Conservation (phyloP, 1,140 invertebrate genomes). For the Globodera rostochiensis region DNA sequence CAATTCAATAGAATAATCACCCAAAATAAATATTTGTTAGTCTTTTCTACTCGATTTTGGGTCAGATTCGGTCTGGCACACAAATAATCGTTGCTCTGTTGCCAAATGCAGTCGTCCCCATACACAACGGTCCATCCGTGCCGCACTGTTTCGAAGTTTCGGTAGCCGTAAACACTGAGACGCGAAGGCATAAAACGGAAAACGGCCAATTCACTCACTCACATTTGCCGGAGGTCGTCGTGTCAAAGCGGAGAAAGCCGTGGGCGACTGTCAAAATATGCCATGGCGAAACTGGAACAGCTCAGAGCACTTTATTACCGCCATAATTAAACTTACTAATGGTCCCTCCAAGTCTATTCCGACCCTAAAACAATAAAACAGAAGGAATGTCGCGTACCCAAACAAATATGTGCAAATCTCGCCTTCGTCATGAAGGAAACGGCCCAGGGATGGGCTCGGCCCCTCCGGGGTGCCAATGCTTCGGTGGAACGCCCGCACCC, state of each 20-base stretch:
- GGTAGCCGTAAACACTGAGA: slow-evolving; percentile 29
- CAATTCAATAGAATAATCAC: not conserved
- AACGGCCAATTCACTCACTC: slow-evolving; percentile 18
- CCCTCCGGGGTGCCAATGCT: not conserved
- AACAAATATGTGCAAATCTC: not conserved
- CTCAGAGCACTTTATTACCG: not conserved
- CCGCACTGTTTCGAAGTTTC: slow-evolving; percentile 10
- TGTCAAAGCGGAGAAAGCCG: slow-evolving; percentile 38
- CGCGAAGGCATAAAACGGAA: not conserved
- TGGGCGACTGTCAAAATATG: slow-evolving; percentile 39
- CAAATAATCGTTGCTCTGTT: not conserved
- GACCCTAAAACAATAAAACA: slow-evolving; percentile 19
- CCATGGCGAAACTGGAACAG: slow-evolving; percentile 24
- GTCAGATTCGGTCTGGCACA: slow-evolving; percentile 17
- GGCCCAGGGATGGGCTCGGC: slow-evolving; percentile 25
- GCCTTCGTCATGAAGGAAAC: slow-evolving; percentile 36
- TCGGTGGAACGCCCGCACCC: slow-evolving; percentile 27
- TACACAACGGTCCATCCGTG: slow-evolving; percentile 29
- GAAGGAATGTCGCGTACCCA: too few species aligned
- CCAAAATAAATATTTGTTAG: not conserved
- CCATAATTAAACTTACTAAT: slow-evolving; percentile 2
- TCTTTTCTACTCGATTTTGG: not conserved
- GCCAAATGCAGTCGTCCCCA: slow-evolving; percentile 36
- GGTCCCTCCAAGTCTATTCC: slow-evolving; percentile 32
- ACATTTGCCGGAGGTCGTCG: slow-evolving; percentile 15